Percentiles rank a stretch among this genome's conserved stretches.
Conservation (phyloP, 1,140 invertebrate genomes). For the Brachionus sp. region DNA sequence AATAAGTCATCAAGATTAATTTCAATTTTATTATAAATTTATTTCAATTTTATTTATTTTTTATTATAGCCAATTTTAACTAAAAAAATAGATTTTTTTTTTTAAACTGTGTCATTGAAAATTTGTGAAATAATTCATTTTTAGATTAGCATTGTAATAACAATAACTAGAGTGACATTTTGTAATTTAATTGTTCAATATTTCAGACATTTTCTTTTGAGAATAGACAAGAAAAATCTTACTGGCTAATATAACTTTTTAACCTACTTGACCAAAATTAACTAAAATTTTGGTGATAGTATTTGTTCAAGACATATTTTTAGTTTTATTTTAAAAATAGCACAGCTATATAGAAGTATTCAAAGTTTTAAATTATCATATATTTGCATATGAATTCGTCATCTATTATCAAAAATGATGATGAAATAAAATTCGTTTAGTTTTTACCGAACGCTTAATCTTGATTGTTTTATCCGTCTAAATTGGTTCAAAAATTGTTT, state of each 20-base stretch:
- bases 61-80: too few species aligned
- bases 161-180: too few species aligned
- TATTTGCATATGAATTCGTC: background rate
- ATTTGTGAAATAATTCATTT: too few species aligned
- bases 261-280: background rate
- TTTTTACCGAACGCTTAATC: background rate
- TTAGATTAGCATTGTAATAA: too few species aligned
- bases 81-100: too few species aligned
- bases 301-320: background rate
- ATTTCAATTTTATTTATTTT: too few species aligned
- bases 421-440: background rate
- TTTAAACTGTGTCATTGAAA: too few species aligned
- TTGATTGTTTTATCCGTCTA: background rate
- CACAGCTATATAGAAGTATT: slow-evolving; percentile 2
- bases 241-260: background rate
- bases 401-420: slow-evolving; percentile 4
- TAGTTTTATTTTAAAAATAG: background rate
- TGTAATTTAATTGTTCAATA: too few species aligned
- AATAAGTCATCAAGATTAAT: too few species aligned
- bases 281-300: background rate
- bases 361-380: slow-evolving; percentile 1
- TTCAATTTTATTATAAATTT: too few species aligned
- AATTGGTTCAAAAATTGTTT: background rate
- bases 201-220: too few species aligned
- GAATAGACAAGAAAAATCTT: too few species aligned